Evolutionary conservation across 2,797 vertebrate species (phyloP), one percentile per base, ranked within the genome.

Genomic region (Lithobates sylvaticus): DNA sequence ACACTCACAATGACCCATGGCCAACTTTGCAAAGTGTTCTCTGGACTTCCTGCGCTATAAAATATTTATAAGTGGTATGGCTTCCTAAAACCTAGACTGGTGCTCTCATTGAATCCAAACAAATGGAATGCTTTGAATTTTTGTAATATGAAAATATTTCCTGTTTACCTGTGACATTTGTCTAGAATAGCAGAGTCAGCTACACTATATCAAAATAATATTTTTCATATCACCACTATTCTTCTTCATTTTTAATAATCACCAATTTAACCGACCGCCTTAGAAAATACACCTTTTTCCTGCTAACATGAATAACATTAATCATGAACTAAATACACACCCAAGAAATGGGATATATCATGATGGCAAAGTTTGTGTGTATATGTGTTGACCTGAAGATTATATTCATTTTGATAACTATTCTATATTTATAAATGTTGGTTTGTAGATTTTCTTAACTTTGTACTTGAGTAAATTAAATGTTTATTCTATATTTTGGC

Each of bases 371-470:
- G 36, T 36, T 84, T 64, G 10, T 79, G 29, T 87, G 81, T 85
- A 85, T 61, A 85, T 78, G 83, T 78, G 76, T 72, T 77, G 34
- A 78, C 47, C 34, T 21, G 76, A 84, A 54, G 27, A 34, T 78
- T 83, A 47, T 83, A 82, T 78, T 79, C 78, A 79, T 87, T 84
- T 87, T 84, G 68, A 84, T 87, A 84, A 80, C 23, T 69, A 70
- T 76, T 65, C 76, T 84, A 16, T 83, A 84, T 87, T 86, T 84
- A 80, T 87, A 70, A 76, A n/a, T 75, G 67, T 84, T 84, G 61
- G 34, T 87, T 84, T 87, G 77, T 87, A 78, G 86, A 83, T 75
- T 87, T 84, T 84, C 70, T 64, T 87, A 84, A 87, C 44, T 84
- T 87, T 84, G 76, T 84, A 75, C 86, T 83, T 83, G 44, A 83